These are phyloP conservation scores for Carposina sasakii DNA, from an alignment of 1,140 invertebrate genomes.

Conservation along the genomic window DNA sequence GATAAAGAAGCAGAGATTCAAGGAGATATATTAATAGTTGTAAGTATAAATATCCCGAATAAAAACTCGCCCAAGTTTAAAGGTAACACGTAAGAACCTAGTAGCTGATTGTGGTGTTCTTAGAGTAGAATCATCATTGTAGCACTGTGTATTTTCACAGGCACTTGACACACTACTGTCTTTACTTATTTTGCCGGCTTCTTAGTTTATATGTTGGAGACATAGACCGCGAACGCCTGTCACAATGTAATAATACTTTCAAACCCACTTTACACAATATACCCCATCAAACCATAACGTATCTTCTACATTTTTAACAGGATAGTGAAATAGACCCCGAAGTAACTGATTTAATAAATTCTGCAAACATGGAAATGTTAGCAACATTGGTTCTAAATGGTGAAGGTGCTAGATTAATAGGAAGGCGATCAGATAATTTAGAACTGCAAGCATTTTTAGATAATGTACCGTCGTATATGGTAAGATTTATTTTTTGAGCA, in stretches of 20 bases:
- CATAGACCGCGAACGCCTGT: conserved; percentile 42
- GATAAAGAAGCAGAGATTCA: conserved; percentile 49
- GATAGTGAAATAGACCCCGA: conserved; percentile 67
- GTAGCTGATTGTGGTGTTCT: conserved; percentile 58
- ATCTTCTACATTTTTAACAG: conserved; percentile 27
- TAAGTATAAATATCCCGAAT: conserved; percentile 51
- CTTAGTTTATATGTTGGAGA: conserved; percentile 47
- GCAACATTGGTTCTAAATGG: conserved; percentile 91
- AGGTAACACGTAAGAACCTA: conserved; percentile 51
- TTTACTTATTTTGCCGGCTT: conserved; percentile 66
- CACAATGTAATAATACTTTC: conserved; percentile 13
- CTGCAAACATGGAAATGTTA: conserved; percentile 90
- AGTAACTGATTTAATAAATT: conserved; percentile 74
- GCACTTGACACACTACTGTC: conserved; percentile 46
- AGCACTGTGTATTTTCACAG: conserved; percentile 55
- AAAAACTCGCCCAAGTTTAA: conserved; percentile 27
- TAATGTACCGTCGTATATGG: conserved; percentile 93
- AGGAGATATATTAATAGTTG: conserved; percentile 53
- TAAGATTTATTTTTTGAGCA: conserved; percentile 54
- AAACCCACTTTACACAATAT: too few species aligned
- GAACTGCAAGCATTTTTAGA: conserved; percentile 92
- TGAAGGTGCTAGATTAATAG: conserved; percentile 85
- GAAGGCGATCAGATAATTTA: conserved; percentile 80
- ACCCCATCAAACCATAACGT: not conserved
- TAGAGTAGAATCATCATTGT: conserved; percentile 55